Conservation (phyloP, 2,888 invertebrate species). For the Conops quadrifasciatus region DNA sequence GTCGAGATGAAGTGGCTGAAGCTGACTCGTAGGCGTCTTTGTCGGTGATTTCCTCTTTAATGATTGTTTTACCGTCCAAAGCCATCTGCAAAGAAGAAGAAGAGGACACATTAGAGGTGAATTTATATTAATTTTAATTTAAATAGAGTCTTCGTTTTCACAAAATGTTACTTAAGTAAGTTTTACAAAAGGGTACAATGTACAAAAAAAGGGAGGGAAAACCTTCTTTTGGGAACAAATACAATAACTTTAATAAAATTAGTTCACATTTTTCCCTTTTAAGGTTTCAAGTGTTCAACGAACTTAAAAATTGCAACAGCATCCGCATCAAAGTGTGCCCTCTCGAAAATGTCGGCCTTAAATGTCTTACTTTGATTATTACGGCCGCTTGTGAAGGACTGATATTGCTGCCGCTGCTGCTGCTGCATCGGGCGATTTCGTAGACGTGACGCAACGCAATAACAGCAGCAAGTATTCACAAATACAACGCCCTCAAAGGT, state of each 20-base stretch:
- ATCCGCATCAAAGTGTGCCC: no score
- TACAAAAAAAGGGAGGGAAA: no score
- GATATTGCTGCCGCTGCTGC: conserved; percentile 15
- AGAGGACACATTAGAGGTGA: background rate
- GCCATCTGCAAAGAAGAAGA: conserved; percentile 64
- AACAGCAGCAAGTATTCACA: background rate
- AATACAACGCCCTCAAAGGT: conserved; percentile 54
- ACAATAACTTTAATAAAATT: no score
- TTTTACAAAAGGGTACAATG: no score
- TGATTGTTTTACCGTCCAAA: conserved; percentile 71
- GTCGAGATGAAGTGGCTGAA: conserved; percentile 54
- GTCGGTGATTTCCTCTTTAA: conserved; percentile 71
- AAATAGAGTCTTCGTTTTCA: background rate
- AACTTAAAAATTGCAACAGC: no score
- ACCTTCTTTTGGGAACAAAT: no score
- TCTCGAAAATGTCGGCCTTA: no score
- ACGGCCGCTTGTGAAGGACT: background rate
- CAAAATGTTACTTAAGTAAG: no score
- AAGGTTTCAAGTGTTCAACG: no score
- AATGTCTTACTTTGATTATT: no score
- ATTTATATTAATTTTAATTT: background rate
- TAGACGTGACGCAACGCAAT: background rate
- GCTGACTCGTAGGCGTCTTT: conserved; percentile 67
- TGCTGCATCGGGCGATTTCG: background rate
- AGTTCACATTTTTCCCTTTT: no score